phyloP scores from a whole-genome alignment of 2,113 vertebrate genomes.

The Saguinus midas region DNA sequence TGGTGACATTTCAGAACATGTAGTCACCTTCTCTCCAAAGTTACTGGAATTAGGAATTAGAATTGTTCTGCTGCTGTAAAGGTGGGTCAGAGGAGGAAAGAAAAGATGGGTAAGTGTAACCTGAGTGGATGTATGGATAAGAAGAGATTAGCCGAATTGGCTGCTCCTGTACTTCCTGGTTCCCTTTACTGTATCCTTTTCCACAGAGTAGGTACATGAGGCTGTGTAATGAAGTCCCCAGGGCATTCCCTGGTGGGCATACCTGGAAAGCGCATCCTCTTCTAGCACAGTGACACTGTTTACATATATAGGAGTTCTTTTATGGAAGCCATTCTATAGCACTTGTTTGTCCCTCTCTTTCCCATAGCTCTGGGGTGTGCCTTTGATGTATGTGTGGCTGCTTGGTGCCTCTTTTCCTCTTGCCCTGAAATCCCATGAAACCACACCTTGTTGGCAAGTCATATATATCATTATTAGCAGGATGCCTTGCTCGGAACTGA shows the following conservation, averaged over 20 bases:
- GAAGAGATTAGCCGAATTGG: not conserved
- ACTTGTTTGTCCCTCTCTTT: not conserved
- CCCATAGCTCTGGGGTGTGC: rapidly evolving
- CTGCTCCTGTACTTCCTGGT: not conserved
- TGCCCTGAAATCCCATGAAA: not conserved
- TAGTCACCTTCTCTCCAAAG: not conserved
- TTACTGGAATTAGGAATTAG: not conserved
- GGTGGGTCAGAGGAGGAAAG: not conserved
- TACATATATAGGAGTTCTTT: too few relatives aligned
- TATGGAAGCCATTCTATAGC: not conserved
- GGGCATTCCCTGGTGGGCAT: not conserved
- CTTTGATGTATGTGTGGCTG: not conserved
- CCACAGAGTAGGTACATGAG: not conserved
- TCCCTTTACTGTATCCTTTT: not conserved
- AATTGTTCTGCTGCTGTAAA: not conserved
- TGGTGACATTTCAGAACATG: not conserved
- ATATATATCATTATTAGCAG: not conserved
- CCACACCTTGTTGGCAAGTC: not conserved
- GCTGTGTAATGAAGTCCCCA: not conserved
- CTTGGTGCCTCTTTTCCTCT: not conserved
- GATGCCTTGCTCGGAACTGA: not conserved
- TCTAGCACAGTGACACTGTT: not conserved
- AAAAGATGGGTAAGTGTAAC: not conserved
- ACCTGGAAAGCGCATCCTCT: not conserved
- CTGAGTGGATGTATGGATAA: not conserved